Evolutionary conservation across 2,888 invertebrate species (phyloP), one percentile per base, ranked within the genome.

Genomic region (Cetonia aurata): DNA sequence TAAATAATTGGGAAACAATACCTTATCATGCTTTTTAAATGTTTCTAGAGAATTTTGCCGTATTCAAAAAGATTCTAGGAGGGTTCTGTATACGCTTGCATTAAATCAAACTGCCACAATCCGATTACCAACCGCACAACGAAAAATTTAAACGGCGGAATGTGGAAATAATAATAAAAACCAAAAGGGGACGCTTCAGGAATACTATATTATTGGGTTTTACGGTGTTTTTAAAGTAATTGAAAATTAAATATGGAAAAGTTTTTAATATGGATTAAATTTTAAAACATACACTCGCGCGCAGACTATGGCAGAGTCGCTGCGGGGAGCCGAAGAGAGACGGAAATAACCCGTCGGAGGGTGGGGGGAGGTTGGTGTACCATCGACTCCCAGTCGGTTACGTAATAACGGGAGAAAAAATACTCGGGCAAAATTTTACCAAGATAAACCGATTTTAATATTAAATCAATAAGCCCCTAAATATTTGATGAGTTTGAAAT

Each of bases 401-500:
- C 53, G 60, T 31, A 68, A 44, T 19, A 13, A 19, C 44, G 59
- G 19, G 13, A 13, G 46, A 53, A 52, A 69, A 59, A 68, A 67
- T 46, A 57, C 25, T 15, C 67, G 33, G 25, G 67, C 56, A 56
- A 67, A 70, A 67, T 66, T 70, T 67, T 65, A 41, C 71, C 46
- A 69, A 71, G 69, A 50, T 72, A 74, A 76, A 77, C 76, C 77
- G 77, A 79, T 79, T 79, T 79, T 77, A 79, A 79, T 80, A 79
- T 78, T 78, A 79, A 81, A 80, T 81, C 81, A 77, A 81, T 80
- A 76, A 75, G 53, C 65, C 67, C 69, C 71, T 81, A 77, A 81
- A 82, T 82, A 79, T 81, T 82, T 82, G 79, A 82, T 79, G 79
- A 78, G 74, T 78, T 80, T 71, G 79, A 80, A 81, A 81, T 81